A percentile compares a stretch with the other conserved stretches of the same genome.
These are phyloP conservation scores for Tricholauxania praeusta DNA, from an alignment of 2,888 invertebrate genomes.

Conservation along the genomic window DNA sequence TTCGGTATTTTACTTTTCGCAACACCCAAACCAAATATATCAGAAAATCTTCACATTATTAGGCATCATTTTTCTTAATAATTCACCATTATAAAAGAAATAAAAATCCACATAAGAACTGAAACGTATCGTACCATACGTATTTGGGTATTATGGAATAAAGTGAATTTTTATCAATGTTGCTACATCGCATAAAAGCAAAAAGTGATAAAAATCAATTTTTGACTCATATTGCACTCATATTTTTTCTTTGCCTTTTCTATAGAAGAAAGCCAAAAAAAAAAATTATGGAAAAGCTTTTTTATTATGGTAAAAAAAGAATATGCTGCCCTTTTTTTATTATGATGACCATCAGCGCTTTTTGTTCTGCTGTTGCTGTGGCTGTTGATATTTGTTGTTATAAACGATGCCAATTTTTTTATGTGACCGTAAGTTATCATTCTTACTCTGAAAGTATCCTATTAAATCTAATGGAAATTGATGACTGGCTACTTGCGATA, in stretches of 20 bases:
- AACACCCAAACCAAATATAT: no score
- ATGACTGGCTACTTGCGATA: constrained; percentile 65
- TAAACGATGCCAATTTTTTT: constrained; percentile 18
- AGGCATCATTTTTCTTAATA: no score
- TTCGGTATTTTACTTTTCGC: no score
- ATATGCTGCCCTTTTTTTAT: constrained; percentile 51
- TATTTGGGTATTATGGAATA: not conserved
- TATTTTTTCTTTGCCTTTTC: not conserved
- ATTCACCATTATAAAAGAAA: no score
- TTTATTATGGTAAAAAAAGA: constrained; percentile 53
- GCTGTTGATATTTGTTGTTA: not conserved
- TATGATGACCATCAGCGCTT: constrained; percentile 47
- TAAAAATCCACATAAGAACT: no score
- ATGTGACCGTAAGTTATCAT: constrained; percentile 48
- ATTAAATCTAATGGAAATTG: constrained; percentile 67
- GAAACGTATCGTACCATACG: no score
- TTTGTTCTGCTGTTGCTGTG: no score
- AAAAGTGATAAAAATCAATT: constrained; percentile 31
- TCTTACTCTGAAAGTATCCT: constrained; percentile 54
- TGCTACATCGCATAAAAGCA: not conserved
- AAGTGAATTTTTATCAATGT: constrained; percentile 16
- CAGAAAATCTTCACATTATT: no score
- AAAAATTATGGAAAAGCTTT: constrained; percentile 65
- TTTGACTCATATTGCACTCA: constrained; percentile 9
- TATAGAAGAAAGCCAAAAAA: not conserved